Base-by-base conservation (phyloP, 2,797 vertebrate genomes). In the Rhynchonycteris naso region DNA sequence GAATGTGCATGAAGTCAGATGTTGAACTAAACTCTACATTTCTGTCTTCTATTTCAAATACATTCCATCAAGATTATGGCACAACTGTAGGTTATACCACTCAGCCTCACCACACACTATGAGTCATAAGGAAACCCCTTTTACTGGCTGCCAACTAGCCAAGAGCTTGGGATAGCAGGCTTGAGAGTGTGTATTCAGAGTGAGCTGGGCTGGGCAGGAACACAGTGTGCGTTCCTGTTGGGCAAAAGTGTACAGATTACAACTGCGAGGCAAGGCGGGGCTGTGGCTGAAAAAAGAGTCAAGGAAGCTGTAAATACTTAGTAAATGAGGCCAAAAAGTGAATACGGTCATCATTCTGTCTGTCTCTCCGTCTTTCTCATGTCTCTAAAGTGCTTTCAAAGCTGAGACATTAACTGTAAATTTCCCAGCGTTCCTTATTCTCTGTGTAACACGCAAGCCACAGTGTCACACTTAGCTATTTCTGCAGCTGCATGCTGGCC, bases 151-250 rank as follows among this genome's bases (percentile, higher is more conserved):
- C 94, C 95, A 98, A 83, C 79, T 96, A 93, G 92, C 95, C 59
- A 84, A 96, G 92, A 69, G 88, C 72, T 93, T 95, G 75, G 84
- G 63, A 87, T 92, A 93, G 91, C 72, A 96, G 58, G 84, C 90
- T 97, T 94, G 92, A 94, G 91, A 91, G 96, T 92, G 50, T 43
- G 94, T 95, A 95, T 63, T 95, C 84, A 88, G 96, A 61, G 82
- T 74, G 96, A 97, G 69, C 92, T 24, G 8, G 93, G 89, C 88
- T 63, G 89, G 72, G 76, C 95, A 91, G 90, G 95, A 97, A 97
- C 96, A 97, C 59, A 0, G 12, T 93, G 93, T 96, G 95, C 97
- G 94, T 98, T 98, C 97, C 97, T 97, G 95, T 92, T 76, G 96
- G 96, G 94, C 87, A 94, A 86, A 96, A 96, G 93, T 9, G 69